Evolutionary conservation across 2,888 invertebrate genomes (phyloP).

Genomic region (Stenoptilia bipunctidactyla): DNA sequence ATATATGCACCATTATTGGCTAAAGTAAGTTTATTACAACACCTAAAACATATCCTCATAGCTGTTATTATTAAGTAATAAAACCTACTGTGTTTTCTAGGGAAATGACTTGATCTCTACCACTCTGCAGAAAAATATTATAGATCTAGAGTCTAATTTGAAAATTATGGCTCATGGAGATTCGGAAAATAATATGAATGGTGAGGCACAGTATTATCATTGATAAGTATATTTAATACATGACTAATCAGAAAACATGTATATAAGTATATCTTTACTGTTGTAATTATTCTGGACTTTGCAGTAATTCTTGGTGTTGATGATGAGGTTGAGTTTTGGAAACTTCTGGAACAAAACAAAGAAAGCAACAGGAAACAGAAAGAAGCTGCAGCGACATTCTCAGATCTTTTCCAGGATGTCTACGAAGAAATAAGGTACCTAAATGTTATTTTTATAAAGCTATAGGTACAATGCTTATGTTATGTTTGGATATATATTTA

Average conservation of each 20-base stretch:
- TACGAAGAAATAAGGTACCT: conserved; percentile 72
- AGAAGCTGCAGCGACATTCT: conserved; percentile 71
- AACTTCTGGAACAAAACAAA: conserved; percentile 58
- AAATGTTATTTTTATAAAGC: conserved; percentile 11
- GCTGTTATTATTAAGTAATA: neutral
- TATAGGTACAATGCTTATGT: neutral
- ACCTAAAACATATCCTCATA: neutral
- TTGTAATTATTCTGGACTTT: conserved; percentile 19
- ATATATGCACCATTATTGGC: conserved; percentile 52
- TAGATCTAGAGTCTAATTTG: conserved; percentile 50
- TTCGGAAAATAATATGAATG: conserved; percentile 36
- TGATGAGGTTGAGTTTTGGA: conserved; percentile 83
- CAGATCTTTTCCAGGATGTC: conserved; percentile 71
- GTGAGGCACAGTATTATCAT: too few relatives aligned
- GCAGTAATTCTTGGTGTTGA: conserved; percentile 75
- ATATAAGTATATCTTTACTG: conserved; percentile 7
- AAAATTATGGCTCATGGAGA: conserved; percentile 51
- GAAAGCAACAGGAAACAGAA: conserved; percentile 64
- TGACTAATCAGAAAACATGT: too few relatives aligned
- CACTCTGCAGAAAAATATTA: conserved; percentile 52
- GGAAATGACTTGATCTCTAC: conserved; percentile 47
- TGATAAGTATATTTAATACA: too few relatives aligned
- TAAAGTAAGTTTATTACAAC: conserved; percentile 26
- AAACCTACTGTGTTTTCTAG: conserved; percentile 25
- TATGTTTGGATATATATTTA: too few relatives aligned